Conservation (phyloP, 2,113 vertebrate genomes). For the Triplophysa siluroides region DNA sequence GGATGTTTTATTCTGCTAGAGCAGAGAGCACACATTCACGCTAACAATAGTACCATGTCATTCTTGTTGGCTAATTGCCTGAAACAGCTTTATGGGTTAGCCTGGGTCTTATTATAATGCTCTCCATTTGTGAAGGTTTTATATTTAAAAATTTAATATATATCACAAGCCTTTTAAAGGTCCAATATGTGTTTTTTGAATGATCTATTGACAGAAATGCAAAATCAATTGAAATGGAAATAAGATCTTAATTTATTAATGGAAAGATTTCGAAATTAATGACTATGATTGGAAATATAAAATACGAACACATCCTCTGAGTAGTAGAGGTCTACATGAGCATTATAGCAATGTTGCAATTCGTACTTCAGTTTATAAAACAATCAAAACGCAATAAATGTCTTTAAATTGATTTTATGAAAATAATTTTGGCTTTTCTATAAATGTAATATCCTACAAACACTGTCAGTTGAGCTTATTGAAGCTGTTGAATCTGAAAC, state of each 20-base stretch:
- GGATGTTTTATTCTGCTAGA: slow-evolving; percentile 23
- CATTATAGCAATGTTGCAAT: too few species aligned
- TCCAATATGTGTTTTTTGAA: not conserved
- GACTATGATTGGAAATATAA: too few species aligned
- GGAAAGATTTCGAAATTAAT: not conserved
- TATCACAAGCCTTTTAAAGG: not conserved
- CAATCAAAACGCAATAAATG: too few species aligned
- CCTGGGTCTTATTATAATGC: not conserved
- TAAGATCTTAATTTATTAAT: not conserved
- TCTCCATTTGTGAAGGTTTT: not conserved
- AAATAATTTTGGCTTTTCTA: too few species aligned
- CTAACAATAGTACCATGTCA: slow-evolving; percentile 1
- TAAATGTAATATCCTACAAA: not conserved
- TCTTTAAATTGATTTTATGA: not conserved
- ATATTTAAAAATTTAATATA: not conserved
- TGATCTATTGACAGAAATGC: not conserved
- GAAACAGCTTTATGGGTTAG: slow-evolving; percentile 27
- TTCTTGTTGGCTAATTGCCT: slow-evolving; percentile 29
- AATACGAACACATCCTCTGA: not conserved
- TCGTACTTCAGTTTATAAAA: too few species aligned
- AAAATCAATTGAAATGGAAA: not conserved
- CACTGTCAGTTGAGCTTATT: not conserved
- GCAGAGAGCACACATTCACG: not conserved
- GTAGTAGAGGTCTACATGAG: too few species aligned
- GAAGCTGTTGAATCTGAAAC: not conserved